These are phyloP conservation scores for Caenorhabditis japonica DNA, from an alignment of 2,888 invertebrate species.

Conservation along the genomic window DNA sequence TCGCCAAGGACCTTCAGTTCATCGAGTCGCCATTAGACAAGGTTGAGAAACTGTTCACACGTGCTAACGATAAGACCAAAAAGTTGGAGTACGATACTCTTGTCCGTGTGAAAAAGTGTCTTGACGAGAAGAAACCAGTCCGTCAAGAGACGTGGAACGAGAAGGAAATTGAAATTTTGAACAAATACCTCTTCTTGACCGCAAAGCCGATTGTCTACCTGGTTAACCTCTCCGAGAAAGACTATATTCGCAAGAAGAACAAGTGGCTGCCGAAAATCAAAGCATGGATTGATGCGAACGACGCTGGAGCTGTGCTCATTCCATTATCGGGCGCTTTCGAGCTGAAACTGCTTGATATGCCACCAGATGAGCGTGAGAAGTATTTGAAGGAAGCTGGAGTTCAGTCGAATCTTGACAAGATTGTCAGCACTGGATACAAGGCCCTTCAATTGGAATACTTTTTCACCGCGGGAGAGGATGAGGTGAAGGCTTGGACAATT, in stretches of 20 bases:
- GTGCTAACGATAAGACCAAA: constrained; percentile 92
- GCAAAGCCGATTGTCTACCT: constrained; percentile 97
- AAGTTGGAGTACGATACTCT: constrained; percentile 87
- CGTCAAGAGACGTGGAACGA: constrained; percentile 83
- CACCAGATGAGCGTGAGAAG: constrained; percentile 84
- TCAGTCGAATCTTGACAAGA: constrained; percentile 79
- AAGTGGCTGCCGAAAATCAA: constrained; percentile 90
- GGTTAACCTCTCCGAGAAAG: constrained; percentile 96
- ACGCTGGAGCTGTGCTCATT: constrained; percentile 89
- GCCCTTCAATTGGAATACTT: constrained; percentile 96
- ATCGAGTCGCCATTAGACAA: constrained; percentile 88
- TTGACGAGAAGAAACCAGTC: constrained; percentile 91
- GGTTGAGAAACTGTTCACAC: constrained; percentile 84
- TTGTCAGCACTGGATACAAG: constrained; percentile 96
- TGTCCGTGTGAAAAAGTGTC: constrained; percentile 86
- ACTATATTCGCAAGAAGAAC: constrained; percentile 89
- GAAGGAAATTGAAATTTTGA: constrained; percentile 82
- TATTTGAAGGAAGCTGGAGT: constrained; percentile 84
- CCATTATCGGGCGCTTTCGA: constrained; percentile 96
- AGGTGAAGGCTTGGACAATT: constrained; percentile 99
- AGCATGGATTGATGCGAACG: constrained; percentile 97
- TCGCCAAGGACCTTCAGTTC: constrained; percentile 91
- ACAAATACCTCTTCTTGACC: constrained; percentile 95
- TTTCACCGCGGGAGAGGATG: constrained; percentile 94
- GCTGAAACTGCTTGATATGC: constrained; percentile 88